Conservation (phyloP, 2,113 vertebrate genomes). For the Maylandia zebra region DNA sequence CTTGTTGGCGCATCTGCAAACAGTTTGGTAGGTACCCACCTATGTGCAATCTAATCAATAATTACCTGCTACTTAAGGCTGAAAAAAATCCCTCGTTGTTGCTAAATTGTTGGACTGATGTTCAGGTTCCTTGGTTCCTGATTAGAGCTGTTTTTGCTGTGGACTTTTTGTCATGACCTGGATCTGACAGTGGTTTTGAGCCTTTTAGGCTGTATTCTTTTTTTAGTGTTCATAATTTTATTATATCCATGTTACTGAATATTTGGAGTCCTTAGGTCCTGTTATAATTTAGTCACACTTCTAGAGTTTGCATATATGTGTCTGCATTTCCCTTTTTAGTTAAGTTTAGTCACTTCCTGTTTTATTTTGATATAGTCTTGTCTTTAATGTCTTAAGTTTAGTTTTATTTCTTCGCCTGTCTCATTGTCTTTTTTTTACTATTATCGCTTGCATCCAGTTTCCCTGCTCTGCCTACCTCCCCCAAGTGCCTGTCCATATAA, state of each 20-base stretch:
- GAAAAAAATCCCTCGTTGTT: background rate
- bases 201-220: background rate
- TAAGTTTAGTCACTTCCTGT: background rate
- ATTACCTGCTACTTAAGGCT: background rate
- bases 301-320: background rate
- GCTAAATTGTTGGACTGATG: background rate
- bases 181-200: background rate
- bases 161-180: background rate
- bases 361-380: background rate
- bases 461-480: background rate
- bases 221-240: background rate
- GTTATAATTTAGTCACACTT: background rate
- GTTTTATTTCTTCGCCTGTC: background rate
- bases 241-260: background rate
- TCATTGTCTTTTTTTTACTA: background rate
- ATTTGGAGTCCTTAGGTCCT: background rate
- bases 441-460: background rate
- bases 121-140: background rate
- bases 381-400: background rate
- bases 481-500: background rate
- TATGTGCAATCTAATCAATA: background rate
- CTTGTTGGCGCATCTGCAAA: background rate
- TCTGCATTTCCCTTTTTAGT: background rate
- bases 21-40: background rate
- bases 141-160: background rate